Evolutionary conservation across 2,888 invertebrate genomes (phyloP).

Genomic region (Cantharis rustica): DNA sequence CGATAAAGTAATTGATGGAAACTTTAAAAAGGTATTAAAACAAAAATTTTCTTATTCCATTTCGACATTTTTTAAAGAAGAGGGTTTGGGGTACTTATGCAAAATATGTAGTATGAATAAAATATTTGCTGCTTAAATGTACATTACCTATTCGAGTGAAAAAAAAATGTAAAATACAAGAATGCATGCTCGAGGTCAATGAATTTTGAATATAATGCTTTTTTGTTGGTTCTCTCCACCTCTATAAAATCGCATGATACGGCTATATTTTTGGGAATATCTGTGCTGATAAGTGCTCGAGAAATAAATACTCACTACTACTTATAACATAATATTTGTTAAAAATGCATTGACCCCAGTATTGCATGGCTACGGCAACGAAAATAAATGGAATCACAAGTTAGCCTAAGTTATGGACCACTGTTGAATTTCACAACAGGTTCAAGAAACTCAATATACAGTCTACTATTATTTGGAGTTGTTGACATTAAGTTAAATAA

Average conservation of each 20-base stretch:
- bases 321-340: conserved; percentile 11
- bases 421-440: conserved; percentile 34
- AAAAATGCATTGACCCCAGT: conserved; percentile 30
- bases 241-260: background rate
- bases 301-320: conserved; percentile 18
- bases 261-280: conserved; percentile 4
- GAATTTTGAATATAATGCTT: background rate
- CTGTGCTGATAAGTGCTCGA: conserved; percentile 18
- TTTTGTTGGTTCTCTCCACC: background rate
- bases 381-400: conserved; percentile 34
- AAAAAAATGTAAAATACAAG: background rate
- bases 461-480: conserved; percentile 14
- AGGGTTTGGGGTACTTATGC: background rate
- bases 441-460: conserved; percentile 32
- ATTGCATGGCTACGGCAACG: conserved; percentile 25
- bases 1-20: background rate
- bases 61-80: background rate
- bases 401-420: conserved; percentile 35
- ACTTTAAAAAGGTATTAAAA: background rate
- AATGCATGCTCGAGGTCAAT: background rate
- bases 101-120: background rate
- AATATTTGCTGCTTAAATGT: background rate
- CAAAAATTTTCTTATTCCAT: background rate
- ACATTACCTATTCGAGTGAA: background rate
- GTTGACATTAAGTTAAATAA: background rate